Evolutionary conservation across 2,888 invertebrate species (phyloP), one percentile per base, ranked within the genome.

Genomic region (Caenorhabditis virilis): DNA sequence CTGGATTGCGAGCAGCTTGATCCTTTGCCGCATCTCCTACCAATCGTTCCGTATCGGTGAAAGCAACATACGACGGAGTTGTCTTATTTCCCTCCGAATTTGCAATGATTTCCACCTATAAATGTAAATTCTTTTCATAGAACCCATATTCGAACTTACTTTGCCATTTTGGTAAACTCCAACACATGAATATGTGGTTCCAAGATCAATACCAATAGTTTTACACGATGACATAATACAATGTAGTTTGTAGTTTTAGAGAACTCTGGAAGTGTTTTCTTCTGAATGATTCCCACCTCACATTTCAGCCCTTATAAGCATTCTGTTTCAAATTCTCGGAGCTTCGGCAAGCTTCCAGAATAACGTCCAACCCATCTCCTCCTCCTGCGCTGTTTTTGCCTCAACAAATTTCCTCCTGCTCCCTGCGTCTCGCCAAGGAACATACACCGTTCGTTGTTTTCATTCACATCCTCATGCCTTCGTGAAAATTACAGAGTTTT

Each of bases 81-180:
- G 89, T 90, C 74, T 89, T 85, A 86, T 89, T 90, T 65, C 89
- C 89, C 83, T 86, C 86, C 65, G 86, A 86, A 59, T 86, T 86
- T 54, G 85, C 86, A 63, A 86, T 85, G 53, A 86, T 86, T 76
- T 86, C 86, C 9, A 86, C 85, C 78, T 84, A 50, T 39, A 64
- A 64, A 46, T 18, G 27, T 18, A 9, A 35, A 20, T 18, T n/a
- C 7, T 35, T 22, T 22, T 5, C 27, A 27, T 18, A 33, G 15
- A 22, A n/a, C 18, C 4, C 15, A 43, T 25, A 26, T 47, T 2
- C 18, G 35, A 13, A 50, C 41, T 23, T 50, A 65, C 59, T 54
- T 66, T 66, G 33, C 69, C 69, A 53, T 69, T 66, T 51, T 69
- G 69, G 38, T 69, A 69, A 43, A 69, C 66, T 30, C 54, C 69